Conservation (phyloP, 2,888 invertebrate genomes). For the Tachina fera region DNA sequence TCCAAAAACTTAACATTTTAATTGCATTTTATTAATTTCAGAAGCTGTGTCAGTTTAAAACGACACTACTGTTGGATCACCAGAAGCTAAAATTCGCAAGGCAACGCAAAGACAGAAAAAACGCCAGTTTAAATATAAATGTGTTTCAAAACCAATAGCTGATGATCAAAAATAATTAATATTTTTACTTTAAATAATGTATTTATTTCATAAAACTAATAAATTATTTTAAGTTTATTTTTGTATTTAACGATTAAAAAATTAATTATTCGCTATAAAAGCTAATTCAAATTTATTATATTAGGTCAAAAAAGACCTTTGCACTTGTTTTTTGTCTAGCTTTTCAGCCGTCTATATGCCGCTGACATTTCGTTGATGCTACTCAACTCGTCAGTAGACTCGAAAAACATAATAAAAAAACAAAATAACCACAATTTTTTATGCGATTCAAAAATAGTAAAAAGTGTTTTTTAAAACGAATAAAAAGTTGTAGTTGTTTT, state of each 20-base stretch:
- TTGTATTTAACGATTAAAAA: not conserved
- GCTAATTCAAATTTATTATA: no score
- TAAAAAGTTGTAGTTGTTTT: no score
- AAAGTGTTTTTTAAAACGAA: no score
- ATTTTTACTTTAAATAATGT: not conserved
- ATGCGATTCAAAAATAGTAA: no score
- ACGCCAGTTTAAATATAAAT: not conserved
- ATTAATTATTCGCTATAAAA: no score
- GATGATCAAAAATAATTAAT: not conserved
- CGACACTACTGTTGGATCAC: constrained; percentile 4
- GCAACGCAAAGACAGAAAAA: constrained; percentile 4
- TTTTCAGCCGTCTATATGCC: no score
- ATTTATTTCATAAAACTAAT: constrained; percentile 1
- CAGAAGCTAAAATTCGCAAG: not conserved
- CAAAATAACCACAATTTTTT: no score
- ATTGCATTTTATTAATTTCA: not conserved
- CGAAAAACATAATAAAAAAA: no score
- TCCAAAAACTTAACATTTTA: not conserved
- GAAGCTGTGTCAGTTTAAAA: not conserved
- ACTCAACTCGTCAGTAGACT: no score
- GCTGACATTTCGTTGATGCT: no score
- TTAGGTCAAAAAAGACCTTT: no score
- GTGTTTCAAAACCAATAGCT: constrained; percentile 2
- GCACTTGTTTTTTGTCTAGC: no score
- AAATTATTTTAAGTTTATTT: constrained; percentile 7